A percentile compares a stretch with the other conserved stretches of the same genome.
These are phyloP conservation scores for Circaetus gallicus DNA, from an alignment of 2,113 vertebrate genomes.

Conservation along the genomic window DNA sequence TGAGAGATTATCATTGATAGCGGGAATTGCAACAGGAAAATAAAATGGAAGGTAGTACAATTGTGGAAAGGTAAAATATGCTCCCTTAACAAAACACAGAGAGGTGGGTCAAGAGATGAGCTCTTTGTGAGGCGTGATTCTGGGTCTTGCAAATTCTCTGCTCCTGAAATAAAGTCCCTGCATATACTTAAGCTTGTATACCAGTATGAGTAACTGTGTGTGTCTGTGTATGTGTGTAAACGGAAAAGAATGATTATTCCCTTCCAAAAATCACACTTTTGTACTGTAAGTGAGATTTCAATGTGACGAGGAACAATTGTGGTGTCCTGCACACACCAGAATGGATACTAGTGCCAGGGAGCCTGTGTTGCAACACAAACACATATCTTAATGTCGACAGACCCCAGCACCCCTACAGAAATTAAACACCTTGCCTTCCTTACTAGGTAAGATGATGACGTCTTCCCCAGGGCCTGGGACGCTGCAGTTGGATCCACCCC, in stretches of 20 bases:
- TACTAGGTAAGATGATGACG: slow-evolving; percentile 73
- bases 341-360: not conserved
- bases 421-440: not conserved
- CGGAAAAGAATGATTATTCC: not conserved
- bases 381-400: rapidly evolving
- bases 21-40: not conserved
- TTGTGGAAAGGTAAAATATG: not conserved
- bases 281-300: not conserved
- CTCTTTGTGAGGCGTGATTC: not conserved
- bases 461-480: slow-evolving; percentile 71
- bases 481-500: slow-evolving; percentile 58
- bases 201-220: no score
- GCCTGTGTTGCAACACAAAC: not conserved
- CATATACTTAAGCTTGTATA: not conserved
- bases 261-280: not conserved
- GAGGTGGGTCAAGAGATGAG: not conserved
- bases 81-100: not conserved
- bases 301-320: rapidly evolving
- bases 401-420: not conserved
- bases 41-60: not conserved
- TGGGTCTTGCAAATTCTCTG: not conserved
- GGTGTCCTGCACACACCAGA: not conserved
- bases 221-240: not conserved
- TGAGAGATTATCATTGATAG: not conserved
- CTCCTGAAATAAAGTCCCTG: not conserved